Conservation (phyloP, 2,797 vertebrate species). For the Schizopygopsis malacanthus region DNA sequence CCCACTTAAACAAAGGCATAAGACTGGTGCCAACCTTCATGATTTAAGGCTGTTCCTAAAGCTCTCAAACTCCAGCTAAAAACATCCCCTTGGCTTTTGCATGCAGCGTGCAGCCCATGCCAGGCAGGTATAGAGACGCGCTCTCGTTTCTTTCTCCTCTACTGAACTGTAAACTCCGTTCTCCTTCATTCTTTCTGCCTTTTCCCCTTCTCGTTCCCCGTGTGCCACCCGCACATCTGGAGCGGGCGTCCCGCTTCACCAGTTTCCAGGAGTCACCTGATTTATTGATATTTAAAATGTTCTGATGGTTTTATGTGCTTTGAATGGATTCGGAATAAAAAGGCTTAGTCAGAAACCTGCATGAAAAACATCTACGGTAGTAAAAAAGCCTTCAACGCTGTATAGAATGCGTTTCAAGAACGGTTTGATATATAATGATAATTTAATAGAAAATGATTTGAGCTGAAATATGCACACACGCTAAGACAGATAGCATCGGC, state of each 20-base stretch:
- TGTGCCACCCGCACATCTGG: constrained; percentile 83
- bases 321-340: constrained; percentile 74
- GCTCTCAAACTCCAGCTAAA: constrained; percentile 22
- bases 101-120: constrained; percentile 51
- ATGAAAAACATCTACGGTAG: constrained; percentile 63
- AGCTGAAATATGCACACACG: constrained; percentile 43
- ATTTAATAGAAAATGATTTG: constrained; percentile 45
- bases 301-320: constrained; percentile 85
- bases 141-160: constrained; percentile 62
- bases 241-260: constrained; percentile 83
- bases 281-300: constrained; percentile 90
- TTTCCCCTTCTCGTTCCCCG: constrained; percentile 73
- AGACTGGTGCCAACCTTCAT: constrained; percentile 16
- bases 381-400: constrained; percentile 71
- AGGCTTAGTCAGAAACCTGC: constrained; percentile 73
- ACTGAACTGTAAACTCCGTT: constrained; percentile 59
- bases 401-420: constrained; percentile 68
- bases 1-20: constrained; percentile 34
- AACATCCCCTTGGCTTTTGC: constrained; percentile 40
- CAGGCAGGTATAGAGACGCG: constrained; percentile 51
- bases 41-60: constrained; percentile 30
- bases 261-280: constrained; percentile 85
- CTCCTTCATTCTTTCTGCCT: constrained; percentile 63
- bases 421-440: constrained; percentile 20
- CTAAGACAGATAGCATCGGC: constrained; percentile 3